Base-by-base conservation (phyloP, 2,888 invertebrate species). In the Brachypterus glaber region DNA sequence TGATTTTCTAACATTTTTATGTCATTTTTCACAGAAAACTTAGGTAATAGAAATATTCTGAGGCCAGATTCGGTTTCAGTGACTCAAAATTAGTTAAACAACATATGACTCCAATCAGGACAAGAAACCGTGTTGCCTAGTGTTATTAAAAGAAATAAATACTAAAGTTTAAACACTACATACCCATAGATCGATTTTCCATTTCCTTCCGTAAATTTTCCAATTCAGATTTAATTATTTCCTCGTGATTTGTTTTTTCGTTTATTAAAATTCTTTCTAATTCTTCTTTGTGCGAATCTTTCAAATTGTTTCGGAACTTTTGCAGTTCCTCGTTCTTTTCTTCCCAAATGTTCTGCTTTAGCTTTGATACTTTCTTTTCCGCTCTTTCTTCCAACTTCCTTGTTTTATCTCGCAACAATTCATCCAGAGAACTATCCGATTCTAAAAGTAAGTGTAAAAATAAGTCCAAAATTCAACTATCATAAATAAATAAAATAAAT, bases 271-370 rank as follows among this genome's bases (percentile, higher is more conserved):
- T 71, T 59, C 69, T 60, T 57, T 74, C 64, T 58, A 75, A 51
- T 64, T 77, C 62, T 55, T 73, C 45, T 42, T 60, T 58, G 40
- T 66, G 65, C 4, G 59, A 59, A 38, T 59, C 56, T 35, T 58
- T 63, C 15, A 70, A 34, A 33, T 68, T 57, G 2, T 55, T 53
- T 44, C 59, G 66, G 32, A 60, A 63, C 14, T 57, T 54, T 1
- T 61, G 54, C 18, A 72, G 47, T 49, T 67, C 68, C 18, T 57
- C 56, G 40, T 63, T 60, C 44, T 62, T 62, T 40, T 63, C 59
- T 40, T 68, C 67, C 42, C 74, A 69, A 51, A 76, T 69, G 35
- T 76, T 75, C 44, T 73, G 69, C 49, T 73, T 73, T 33, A 75
- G 62, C 46, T 62, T 54, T 48, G 73, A 69, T 45, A 75, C 61